Conservation (phyloP, 2,797 vertebrate species). For the Peromyscus melanophrys region DNA sequence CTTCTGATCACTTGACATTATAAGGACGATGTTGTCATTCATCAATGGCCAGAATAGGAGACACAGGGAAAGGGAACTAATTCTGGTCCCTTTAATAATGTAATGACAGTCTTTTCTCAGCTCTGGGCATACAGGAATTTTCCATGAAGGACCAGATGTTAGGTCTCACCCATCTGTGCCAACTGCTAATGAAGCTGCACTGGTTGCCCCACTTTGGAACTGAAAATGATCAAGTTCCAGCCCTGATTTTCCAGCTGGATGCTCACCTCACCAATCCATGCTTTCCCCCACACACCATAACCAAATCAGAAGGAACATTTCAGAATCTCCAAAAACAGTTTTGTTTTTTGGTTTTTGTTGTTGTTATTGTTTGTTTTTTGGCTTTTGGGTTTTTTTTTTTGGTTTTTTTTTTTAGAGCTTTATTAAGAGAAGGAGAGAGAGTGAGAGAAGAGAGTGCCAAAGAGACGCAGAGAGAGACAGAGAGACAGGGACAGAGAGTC, state of each 20-base stretch:
- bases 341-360: no score
- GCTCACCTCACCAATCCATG: no score
- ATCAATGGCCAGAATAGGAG: constrained; percentile 50
- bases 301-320: background rate
- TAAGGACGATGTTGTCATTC: background rate
- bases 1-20: background rate
- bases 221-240: background rate
- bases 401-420: no score
- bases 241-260: background rate
- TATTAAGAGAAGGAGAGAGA: no score
- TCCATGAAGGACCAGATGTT: constrained; percentile 62
- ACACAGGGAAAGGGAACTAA: constrained; percentile 48
- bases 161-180: background rate
- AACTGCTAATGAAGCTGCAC: background rate
- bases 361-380: no score
- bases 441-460: no score
- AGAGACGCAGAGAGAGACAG: no score
- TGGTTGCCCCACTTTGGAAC: background rate
- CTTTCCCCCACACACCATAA: background rate
- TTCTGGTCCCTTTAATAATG: constrained; percentile 61
- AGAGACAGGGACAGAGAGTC: no score
- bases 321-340: background rate
- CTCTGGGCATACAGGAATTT: constrained; percentile 60
- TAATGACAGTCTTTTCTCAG: background rate
- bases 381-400: no score